phyloP scores from a whole-genome alignment of 2,888 invertebrate genomes.

The Lottia scabra region DNA sequence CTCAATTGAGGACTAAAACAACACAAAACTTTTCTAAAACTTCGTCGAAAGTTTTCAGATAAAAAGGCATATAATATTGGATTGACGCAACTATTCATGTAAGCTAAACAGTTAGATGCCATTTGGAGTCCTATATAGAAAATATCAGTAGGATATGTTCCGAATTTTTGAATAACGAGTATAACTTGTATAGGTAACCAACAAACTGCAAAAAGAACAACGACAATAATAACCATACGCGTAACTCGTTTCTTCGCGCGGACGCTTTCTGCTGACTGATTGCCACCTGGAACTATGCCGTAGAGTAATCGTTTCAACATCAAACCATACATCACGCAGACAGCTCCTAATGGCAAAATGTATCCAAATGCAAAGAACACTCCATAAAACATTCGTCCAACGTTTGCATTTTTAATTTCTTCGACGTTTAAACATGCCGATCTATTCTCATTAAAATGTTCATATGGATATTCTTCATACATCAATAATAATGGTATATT shows the following conservation, averaged over 20 bases:
- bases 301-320: constrained; percentile 91
- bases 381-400: constrained; percentile 45
- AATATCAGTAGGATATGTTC: constrained; percentile 74
- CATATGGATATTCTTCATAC: constrained; percentile 48
- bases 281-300: constrained; percentile 78
- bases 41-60: constrained; percentile 93
- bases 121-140: constrained; percentile 72
- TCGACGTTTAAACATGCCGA: constrained; percentile 52
- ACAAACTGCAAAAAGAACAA: constrained; percentile 91
- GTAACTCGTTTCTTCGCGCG: constrained; percentile 90
- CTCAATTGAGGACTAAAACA: constrained; percentile 43
- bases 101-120: constrained; percentile 74
- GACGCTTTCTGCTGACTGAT: constrained; percentile 81
- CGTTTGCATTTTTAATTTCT: constrained; percentile 13
- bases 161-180: constrained; percentile 78
- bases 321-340: constrained; percentile 87
- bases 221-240: constrained; percentile 90
- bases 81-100: constrained; percentile 95
- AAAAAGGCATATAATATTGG: constrained; percentile 94
- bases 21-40: constrained; percentile 75
- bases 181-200: constrained; percentile 93
- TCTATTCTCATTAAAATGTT: constrained; percentile 66
- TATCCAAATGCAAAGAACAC: constrained; percentile 86
- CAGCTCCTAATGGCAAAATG: constrained; percentile 86
- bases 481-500: constrained; percentile 64